phyloP scores from a whole-genome alignment of 2,113 vertebrate genomes.

The Astatoreochromis straeleni region DNA sequence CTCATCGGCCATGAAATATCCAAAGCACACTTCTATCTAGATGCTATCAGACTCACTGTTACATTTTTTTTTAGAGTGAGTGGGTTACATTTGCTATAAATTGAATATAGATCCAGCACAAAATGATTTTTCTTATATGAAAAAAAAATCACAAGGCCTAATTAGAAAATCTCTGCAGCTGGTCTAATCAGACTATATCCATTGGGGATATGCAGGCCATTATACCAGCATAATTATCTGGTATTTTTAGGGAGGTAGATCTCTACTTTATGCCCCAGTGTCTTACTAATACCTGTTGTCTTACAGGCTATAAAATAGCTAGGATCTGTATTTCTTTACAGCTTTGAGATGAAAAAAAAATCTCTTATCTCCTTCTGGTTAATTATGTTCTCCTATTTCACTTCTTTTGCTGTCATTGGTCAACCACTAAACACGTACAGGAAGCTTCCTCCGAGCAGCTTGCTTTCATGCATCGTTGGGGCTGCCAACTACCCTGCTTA shows the following conservation, averaged over 20 bases:
- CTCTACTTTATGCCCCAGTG: conserved; percentile 40
- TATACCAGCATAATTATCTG: conserved; percentile 72
- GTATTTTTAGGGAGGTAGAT: conserved; percentile 75
- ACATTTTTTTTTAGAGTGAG: neutral
- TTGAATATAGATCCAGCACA: neutral
- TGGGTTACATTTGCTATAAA: neutral
- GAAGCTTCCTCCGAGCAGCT: neutral
- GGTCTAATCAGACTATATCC: conserved; percentile 68
- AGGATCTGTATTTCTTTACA: neutral
- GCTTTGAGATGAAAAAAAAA: neutral
- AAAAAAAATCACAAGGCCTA: conserved; percentile 46
- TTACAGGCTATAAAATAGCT: neutral
- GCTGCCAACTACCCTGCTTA: neutral
- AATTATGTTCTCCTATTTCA: neutral
- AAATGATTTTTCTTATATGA: neutral
- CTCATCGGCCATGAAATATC: neutral
- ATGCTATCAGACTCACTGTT: neutral
- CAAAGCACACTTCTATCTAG: neutral
- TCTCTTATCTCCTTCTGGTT: neutral
- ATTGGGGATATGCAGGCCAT: conserved; percentile 63
- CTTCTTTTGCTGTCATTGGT: neutral
- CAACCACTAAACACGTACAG: neutral
- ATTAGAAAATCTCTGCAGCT: conserved; percentile 59
- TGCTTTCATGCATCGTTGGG: neutral
- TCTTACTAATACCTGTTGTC: conserved; percentile 2